phyloP scores from a whole-genome alignment of 2,888 invertebrate species.

The Drosophila subquinaria region DNA sequence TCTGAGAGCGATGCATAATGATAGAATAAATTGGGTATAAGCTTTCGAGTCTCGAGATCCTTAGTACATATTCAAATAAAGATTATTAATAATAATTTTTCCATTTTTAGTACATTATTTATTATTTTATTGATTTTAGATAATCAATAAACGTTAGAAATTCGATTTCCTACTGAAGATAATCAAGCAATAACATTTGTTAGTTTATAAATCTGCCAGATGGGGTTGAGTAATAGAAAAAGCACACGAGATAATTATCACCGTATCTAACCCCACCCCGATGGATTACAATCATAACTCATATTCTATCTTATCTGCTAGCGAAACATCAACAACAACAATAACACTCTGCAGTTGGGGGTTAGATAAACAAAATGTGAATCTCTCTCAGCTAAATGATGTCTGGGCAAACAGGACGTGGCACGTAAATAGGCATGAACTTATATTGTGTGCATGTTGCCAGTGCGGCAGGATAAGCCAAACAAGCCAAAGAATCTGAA shows the following conservation, averaged over 20 bases:
- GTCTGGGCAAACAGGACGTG: conserved; percentile 45
- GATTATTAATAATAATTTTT: not conserved
- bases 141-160: no score
- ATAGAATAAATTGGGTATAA: no score
- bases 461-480: conserved; percentile 56
- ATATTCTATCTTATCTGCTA: conserved; percentile 38
- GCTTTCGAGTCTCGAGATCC: not conserved
- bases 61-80: not conserved
- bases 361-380: conserved; percentile 38
- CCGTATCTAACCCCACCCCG: conserved; percentile 26
- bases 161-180: no score
- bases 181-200: not conserved
- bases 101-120: no score
- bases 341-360: conserved; percentile 1
- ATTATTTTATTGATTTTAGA: no score
- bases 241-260: conserved; percentile 7
- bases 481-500: conserved; percentile 34
- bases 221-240: not conserved
- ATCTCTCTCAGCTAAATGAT: conserved; percentile 42
- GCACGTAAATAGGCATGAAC: conserved; percentile 65
- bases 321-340: conserved; percentile 33
- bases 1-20: no score
- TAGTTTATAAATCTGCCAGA: not conserved
- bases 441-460: conserved; percentile 47
- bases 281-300: conserved; percentile 54